Evolutionary conservation across 1,140 invertebrate genomes (phyloP), one percentile per base, ranked within the genome.

Genomic region (Protaetia brevitarsis): DNA sequence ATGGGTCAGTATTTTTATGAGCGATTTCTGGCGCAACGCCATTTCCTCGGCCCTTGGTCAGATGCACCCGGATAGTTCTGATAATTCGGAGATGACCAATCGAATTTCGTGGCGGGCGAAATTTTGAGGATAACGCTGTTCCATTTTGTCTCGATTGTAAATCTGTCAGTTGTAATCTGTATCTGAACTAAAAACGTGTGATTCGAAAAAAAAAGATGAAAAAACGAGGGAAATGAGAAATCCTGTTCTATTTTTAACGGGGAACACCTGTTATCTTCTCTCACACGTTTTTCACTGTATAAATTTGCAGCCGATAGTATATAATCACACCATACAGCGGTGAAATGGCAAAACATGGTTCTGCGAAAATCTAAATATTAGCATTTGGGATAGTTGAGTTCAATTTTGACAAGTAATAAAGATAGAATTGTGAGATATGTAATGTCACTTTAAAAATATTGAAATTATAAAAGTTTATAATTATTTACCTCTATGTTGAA

Each of bases 1-100:
- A 45, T 45, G 41, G 41, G 41, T 45, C 41, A 45, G 41, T 45
- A 45, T 45, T 45, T 45, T 45, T 45, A 45, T 19, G 41, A 45
- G 13, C 16, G 16, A 21, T 45, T 45, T 45, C 23, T 45, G 41
- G 41, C 41, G 23, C 8, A 7, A 7, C 5, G 41, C 41, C 41
- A 45, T 45, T 45, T 45, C 41, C 41, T 45, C 13, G 23, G 41
- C 41, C 41, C 41, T 45, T 45, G 13, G 13, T 45, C 10, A 45
- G 41, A 13, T 45, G 41, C 13, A 19, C 41, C 3, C 41, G 41
- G 13, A 45, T 45, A 19, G n/a, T 16, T 16, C 41, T 45, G 13
- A 1, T 19, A 19, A 0, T 45, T 45, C 10, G 41, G 6, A 45
- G 23, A 16, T 21, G 41, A 19, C 41, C 41, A 45, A 45, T 45